phyloP scores from a whole-genome alignment of 2,888 invertebrate genomes.

The Orthosia cruda region DNA sequence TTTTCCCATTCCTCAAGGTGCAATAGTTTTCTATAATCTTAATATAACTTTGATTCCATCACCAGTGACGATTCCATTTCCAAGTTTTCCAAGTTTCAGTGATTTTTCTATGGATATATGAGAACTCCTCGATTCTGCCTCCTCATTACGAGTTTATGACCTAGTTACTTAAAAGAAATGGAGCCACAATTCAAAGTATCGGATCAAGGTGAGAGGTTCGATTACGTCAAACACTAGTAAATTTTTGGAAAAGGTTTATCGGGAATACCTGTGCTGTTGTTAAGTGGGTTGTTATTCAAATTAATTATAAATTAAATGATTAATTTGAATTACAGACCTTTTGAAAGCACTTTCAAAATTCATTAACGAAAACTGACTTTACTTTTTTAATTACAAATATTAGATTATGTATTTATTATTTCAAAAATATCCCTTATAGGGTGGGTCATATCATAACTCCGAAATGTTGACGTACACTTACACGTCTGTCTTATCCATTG shows the following conservation, averaged over 20 bases:
- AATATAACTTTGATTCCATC: neutral
- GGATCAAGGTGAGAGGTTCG: slow-evolving; percentile 8
- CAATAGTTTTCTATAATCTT: too few species aligned
- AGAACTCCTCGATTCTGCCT: slow-evolving; percentile 5
- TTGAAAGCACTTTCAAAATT: neutral
- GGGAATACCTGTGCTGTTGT: slow-evolving; percentile 1
- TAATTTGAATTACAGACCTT: too few species aligned
- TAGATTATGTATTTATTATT: too few species aligned
- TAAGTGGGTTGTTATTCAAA: neutral
- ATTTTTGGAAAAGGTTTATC: neutral
- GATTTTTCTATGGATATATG: slow-evolving; percentile 5
- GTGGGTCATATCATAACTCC: too few species aligned
- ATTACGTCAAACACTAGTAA: neutral
- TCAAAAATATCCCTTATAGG: too few species aligned
- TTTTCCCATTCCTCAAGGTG: too few species aligned
- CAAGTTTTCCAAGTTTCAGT: slow-evolving; percentile 14
- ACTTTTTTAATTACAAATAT: too few species aligned
- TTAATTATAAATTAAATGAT: too few species aligned
- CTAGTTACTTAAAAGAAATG: slow-evolving; percentile 19
- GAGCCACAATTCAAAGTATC: slow-evolving; percentile 26
- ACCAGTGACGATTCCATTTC: slow-evolving; percentile 12
- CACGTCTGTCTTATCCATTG: too few species aligned
- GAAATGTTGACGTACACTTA: too few species aligned
- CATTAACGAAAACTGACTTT: too few species aligned
- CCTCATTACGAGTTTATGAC: slow-evolving; percentile 29